Percentiles rank a stretch among this genome's conserved stretches.
Evolutionary conservation across 2,113 vertebrate species (phyloP).

Genomic region (Axis porcinus): DNA sequence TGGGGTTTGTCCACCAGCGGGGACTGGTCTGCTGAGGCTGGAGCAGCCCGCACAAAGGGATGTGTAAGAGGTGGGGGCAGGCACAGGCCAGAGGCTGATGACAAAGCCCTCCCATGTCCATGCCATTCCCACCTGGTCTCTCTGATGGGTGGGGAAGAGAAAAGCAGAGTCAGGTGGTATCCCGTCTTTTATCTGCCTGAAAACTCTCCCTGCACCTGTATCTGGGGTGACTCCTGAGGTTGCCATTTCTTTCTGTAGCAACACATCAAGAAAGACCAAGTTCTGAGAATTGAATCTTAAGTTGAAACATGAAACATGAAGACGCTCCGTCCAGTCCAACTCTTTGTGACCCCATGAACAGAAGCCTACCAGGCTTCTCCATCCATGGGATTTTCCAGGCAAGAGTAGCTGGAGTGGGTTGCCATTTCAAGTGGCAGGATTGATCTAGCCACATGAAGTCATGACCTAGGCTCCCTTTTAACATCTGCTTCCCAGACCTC

Average conservation of each 20-base stretch:
- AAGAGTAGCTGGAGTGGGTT: no score
- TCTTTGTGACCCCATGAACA: no score
- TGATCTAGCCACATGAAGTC: not conserved
- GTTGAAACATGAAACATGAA: no score
- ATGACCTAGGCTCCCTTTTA: not conserved
- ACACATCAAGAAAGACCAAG: not conserved
- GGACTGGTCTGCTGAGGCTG: not conserved
- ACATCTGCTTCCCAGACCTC: not conserved
- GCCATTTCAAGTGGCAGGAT: not conserved
- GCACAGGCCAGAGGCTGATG: not conserved
- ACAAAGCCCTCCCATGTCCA: not conserved
- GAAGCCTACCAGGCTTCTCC: no score
- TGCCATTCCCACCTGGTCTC: not conserved
- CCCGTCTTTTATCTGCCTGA: not conserved
- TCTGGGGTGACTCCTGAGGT: not conserved
- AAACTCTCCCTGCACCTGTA: not conserved
- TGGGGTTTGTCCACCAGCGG: not conserved
- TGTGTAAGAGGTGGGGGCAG: rapidly evolving
- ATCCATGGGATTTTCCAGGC: no score
- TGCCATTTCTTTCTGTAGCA: not conserved
- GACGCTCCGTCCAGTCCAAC: no score
- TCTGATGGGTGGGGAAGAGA: not conserved
- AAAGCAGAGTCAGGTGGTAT: not conserved
- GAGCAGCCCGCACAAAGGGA: rapidly evolving
- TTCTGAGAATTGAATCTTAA: not conserved